Conservation (phyloP, 2,888 invertebrate species). For the Stenotaenia linearis region DNA sequence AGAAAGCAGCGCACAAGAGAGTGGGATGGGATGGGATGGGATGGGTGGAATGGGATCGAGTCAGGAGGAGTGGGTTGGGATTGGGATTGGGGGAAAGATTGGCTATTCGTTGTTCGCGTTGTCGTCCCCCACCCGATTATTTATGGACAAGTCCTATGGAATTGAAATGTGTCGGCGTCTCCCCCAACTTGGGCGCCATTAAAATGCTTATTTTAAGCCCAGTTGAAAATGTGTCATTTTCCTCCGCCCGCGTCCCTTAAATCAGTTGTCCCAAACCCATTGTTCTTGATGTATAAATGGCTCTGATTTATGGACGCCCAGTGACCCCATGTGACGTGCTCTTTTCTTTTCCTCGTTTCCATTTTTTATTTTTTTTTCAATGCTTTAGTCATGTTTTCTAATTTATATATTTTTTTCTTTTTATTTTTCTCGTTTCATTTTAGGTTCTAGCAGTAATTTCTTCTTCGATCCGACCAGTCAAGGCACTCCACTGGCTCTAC, state of each 20-base stretch:
- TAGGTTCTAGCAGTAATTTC: conserved; percentile 32
- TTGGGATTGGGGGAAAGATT: not conserved
- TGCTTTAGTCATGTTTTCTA: not conserved
- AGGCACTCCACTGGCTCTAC: conserved; percentile 54
- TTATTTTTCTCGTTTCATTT: conserved; percentile 17
- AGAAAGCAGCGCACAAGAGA: not conserved
- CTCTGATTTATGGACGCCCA: not conserved
- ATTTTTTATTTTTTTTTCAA: not conserved
- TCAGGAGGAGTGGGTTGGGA: not conserved
- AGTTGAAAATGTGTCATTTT: conserved; percentile 20
- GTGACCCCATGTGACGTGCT: not conserved
- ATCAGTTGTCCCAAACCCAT: not conserved
- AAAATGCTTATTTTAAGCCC: conserved; percentile 27
- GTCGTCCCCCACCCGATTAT: not conserved
- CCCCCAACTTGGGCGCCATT: conserved; percentile 13
- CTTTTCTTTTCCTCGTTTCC: not conserved
- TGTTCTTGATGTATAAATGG: not conserved
- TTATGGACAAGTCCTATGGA: not conserved
- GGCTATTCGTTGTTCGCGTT: not conserved
- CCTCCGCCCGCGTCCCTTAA: not conserved
- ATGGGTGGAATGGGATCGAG: not conserved
- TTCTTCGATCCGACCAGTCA: conserved; percentile 31
- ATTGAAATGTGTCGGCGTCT: conserved; percentile 6
- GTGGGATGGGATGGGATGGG: not conserved
- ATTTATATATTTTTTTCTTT: not conserved